A percentile compares a stretch with the other conserved stretches of the same genome.
phyloP scores from a whole-genome alignment of 2,113 vertebrate genomes.

The Poicephalus meyeri region DNA sequence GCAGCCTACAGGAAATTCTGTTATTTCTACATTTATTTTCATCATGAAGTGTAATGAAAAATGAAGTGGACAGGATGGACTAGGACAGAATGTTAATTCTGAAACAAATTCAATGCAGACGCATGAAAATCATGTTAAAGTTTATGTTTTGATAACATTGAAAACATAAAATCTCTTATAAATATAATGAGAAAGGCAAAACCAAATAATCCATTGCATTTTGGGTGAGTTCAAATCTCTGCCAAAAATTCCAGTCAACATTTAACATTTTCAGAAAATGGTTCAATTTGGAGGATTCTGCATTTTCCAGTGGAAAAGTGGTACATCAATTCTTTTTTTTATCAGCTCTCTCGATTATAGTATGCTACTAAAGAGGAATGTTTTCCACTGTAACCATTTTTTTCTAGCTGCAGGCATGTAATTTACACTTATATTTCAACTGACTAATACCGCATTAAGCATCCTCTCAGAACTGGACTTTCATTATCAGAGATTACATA shows the following conservation, averaged over 20 bases:
- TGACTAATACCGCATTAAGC: slow-evolving; percentile 56
- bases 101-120: slow-evolving; percentile 15
- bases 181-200: slow-evolving; percentile 45
- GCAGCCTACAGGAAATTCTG: slow-evolving; percentile 13
- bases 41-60: slow-evolving; percentile 34
- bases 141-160: not conserved
- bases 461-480: slow-evolving; percentile 59
- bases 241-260: slow-evolving; percentile 39
- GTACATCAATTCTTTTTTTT: slow-evolving; percentile 42
- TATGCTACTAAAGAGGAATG: slow-evolving; percentile 49
- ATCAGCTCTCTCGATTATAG: slow-evolving; percentile 53
- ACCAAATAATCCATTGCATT: slow-evolving; percentile 19
- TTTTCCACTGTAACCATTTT: slow-evolving; percentile 58
- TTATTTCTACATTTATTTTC: slow-evolving; percentile 40
- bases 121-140: slow-evolving; percentile 29
- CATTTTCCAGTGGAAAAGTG: slow-evolving; percentile 35
- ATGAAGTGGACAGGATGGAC: not conserved
- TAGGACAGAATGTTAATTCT: slow-evolving; percentile 45
- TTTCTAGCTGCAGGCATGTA: slow-evolving; percentile 66
- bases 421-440: slow-evolving; percentile 67
- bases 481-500: slow-evolving; percentile 48
- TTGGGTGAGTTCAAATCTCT: slow-evolving; percentile 9
- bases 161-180: slow-evolving; percentile 31
- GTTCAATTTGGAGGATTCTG: slow-evolving; percentile 39
- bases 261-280: slow-evolving; percentile 30